phyloP scores from a whole-genome alignment of 2,797 vertebrate genomes.

The Gephyroberyx darwinii region DNA sequence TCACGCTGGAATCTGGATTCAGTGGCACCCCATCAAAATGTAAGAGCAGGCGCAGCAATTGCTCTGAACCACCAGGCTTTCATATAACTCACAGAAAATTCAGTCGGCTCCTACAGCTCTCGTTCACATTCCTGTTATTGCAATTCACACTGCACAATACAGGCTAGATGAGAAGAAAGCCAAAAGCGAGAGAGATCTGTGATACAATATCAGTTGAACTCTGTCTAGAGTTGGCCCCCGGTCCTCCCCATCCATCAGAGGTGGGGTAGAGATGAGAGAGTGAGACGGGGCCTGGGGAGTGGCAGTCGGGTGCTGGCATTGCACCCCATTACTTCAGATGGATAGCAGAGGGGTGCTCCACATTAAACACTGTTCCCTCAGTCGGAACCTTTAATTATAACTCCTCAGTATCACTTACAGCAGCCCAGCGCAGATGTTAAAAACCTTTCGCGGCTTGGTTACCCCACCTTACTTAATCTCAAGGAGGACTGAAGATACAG shows the following conservation, averaged over 20 bases:
- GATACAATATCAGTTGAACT: conserved; percentile 62
- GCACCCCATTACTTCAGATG: conserved; percentile 86
- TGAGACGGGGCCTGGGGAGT: conserved; percentile 76
- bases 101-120: conserved; percentile 48
- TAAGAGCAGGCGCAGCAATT: too few relatives aligned
- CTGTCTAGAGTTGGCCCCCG: conserved; percentile 72
- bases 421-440: conserved; percentile 85
- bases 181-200: conserved; percentile 57
- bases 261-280: conserved; percentile 78
- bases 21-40: conserved; percentile 21
- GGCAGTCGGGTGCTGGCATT: conserved; percentile 77
- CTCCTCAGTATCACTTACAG: conserved; percentile 86
- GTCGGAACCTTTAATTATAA: conserved; percentile 88
- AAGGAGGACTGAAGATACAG: conserved; percentile 79
- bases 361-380: conserved; percentile 87
- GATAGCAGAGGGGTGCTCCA: conserved; percentile 83
- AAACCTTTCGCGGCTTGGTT: conserved; percentile 83
- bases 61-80: too few relatives aligned
- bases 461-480: conserved; percentile 84
- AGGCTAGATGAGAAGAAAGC: conserved; percentile 66
- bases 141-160: conserved; percentile 32
- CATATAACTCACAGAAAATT: too few relatives aligned
- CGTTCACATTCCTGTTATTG: conserved; percentile 19
- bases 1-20: conserved; percentile 48
- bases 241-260: conserved; percentile 77